Conservation (phyloP, 2,113 vertebrate species). For the Oncorhynchus mykiss region DNA sequence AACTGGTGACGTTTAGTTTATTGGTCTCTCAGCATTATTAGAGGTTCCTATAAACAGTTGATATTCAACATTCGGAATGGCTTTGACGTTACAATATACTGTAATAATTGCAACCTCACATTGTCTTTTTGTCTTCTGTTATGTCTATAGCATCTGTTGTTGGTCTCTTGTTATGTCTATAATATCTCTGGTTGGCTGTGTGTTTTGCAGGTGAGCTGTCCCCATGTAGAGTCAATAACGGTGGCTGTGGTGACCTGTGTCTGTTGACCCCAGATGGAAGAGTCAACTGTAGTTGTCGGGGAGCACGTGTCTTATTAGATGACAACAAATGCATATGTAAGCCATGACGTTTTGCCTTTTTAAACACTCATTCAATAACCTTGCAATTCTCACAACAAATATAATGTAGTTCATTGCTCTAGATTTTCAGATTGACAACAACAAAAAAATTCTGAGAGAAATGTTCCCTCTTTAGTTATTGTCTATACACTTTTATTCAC, state of each 20-base stretch:
- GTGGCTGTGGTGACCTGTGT: constrained; percentile 94
- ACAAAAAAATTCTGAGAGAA: no score
- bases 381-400: neutral
- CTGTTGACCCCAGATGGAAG: constrained; percentile 87
- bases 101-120: no score
- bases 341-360: constrained; percentile 59
- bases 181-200: neutral
- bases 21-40: no score
- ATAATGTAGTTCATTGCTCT: neutral
- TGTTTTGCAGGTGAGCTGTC: constrained; percentile 87
- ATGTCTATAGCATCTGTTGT: no score
- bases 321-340: constrained; percentile 99
- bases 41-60: no score
- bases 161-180: neutral
- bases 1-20: neutral
- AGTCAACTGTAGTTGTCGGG: constrained; percentile 93
- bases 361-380: neutral
- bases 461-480: neutral
- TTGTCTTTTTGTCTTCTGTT: no score
- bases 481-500: neutral
- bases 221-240: constrained; percentile 87
- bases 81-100: no score
- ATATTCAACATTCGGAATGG: no score
- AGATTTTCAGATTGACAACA: neutral
- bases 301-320: constrained; percentile 87